Conservation (phyloP, 1,140 invertebrate genomes). For the Phymastichus coffea region DNA sequence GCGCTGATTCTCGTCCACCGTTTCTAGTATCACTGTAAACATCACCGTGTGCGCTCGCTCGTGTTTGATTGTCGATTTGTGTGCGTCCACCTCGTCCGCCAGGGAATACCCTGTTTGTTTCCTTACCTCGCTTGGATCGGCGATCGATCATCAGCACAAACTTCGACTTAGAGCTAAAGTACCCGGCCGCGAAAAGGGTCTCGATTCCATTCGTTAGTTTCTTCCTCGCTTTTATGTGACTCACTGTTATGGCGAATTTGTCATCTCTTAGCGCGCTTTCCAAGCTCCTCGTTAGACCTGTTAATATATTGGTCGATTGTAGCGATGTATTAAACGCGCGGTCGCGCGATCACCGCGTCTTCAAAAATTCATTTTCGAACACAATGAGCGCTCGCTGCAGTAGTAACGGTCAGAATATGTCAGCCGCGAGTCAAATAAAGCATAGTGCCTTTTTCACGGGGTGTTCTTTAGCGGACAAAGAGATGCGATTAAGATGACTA, state of each 20-base stretch:
- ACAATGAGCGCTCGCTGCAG: no score
- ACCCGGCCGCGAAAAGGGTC: slow-evolving; percentile 66
- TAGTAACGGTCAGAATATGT: slow-evolving; percentile 10
- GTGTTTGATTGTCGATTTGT: neutral
- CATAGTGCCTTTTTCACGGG: no score
- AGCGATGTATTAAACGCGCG: no score
- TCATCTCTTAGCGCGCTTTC: slow-evolving; percentile 61
- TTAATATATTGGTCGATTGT: no score
- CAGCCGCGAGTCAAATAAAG: no score
- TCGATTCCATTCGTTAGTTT: slow-evolving; percentile 57
- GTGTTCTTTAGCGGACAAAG: no score
- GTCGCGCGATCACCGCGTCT: no score
- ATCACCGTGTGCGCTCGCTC: no score
- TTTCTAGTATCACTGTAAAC: slow-evolving; percentile 63
- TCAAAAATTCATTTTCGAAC: no score
- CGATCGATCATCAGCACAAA: slow-evolving; percentile 68
- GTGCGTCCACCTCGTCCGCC: neutral
- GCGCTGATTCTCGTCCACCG: slow-evolving; percentile 53
- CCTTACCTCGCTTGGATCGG: slow-evolving; percentile 62
- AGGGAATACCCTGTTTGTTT: neutral
- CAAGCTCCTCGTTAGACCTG: slow-evolving; percentile 61
- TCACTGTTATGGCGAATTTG: slow-evolving; percentile 63
- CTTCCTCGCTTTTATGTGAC: slow-evolving; percentile 62
- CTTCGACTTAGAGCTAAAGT: slow-evolving; percentile 63
- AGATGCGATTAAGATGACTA: neutral